Evolutionary conservation across 2,797 vertebrate species (phyloP), one percentile per base, ranked within the genome.

Genomic region (Tenualosa thibaudeaui): DNA sequence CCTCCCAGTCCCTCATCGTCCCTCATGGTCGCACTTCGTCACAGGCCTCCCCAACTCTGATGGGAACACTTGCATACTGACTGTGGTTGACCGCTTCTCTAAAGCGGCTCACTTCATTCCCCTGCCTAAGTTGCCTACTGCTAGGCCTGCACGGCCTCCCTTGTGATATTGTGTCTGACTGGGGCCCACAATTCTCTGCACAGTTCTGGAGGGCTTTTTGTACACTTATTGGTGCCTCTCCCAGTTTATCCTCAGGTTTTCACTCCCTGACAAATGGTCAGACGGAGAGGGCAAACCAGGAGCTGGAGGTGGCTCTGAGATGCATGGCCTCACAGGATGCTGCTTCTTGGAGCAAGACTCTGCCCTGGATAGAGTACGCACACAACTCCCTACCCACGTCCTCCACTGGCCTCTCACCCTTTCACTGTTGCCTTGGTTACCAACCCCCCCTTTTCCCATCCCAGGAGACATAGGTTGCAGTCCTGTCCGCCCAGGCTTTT

Each of bases 191-290:
- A 12, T 85, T 85, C 24, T 15, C 26, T 31, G 22, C 43, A 3
- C 9, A n/a, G 13, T 85, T 85, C 17, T 85, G 84, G 56, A 68
- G 17, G n/a, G 81, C 43, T 7, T 85, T 85, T 22, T 82, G 84
- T 5, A 51, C 24, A 15, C 58, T 68, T 0, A 13, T 82, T 2
- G 40, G 81, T 12, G 24, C 31, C 31, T 50, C 49, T 2, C 78
- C 1, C 53, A 58, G 22, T 19, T 5, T 22, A 8, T 53, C 51
- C 12, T 53, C 51, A 12, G 51, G 51, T 53, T 58, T 58, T 2
- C 22, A 58, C 56, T 19, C 56, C 2, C 56, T n/a, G 22, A 58
- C 17, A 22, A 58, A 58, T n/a, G 56, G 56, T 19, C 56, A 58
- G 22, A 58, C 22, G 2, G 56, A 58, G 56, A 0, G 17, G 15